A percentile compares a stretch with the other conserved stretches of the same genome.
phyloP scores from a whole-genome alignment of 2,888 invertebrate genomes.

The Trachelus iudaicus region DNA sequence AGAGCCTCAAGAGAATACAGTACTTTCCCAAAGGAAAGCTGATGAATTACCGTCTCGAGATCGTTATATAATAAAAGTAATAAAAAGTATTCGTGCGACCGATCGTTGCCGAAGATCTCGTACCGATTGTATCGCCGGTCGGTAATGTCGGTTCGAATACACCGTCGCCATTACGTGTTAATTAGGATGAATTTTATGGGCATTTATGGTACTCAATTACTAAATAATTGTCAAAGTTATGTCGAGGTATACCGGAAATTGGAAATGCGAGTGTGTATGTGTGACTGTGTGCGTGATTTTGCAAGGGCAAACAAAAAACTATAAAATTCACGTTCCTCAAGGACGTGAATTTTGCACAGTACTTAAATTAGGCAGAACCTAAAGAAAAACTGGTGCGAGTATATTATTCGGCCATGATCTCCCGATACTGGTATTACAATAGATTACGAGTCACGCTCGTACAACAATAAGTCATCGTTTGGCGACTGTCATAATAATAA shows the following conservation, averaged over 20 bases:
- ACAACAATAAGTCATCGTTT: background rate
- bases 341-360: background rate
- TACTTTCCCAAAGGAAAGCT: background rate
- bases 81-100: background rate
- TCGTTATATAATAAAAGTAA: background rate
- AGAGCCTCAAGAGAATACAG: background rate
- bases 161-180: background rate
- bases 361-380: background rate
- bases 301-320: background rate
- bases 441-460: background rate
- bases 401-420: background rate
- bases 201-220: background rate
- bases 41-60: background rate
- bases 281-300: background rate
- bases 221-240: background rate
- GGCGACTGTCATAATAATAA: background rate
- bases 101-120: background rate
- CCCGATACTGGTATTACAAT: background rate
- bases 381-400: background rate
- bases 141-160: background rate
- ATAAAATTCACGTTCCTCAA: background rate
- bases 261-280: background rate
- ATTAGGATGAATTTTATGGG: background rate
- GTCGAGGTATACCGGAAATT: background rate
- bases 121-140: background rate